Base-by-base conservation (phyloP, 2,797 vertebrate species). In the Danio aesculapii region DNA sequence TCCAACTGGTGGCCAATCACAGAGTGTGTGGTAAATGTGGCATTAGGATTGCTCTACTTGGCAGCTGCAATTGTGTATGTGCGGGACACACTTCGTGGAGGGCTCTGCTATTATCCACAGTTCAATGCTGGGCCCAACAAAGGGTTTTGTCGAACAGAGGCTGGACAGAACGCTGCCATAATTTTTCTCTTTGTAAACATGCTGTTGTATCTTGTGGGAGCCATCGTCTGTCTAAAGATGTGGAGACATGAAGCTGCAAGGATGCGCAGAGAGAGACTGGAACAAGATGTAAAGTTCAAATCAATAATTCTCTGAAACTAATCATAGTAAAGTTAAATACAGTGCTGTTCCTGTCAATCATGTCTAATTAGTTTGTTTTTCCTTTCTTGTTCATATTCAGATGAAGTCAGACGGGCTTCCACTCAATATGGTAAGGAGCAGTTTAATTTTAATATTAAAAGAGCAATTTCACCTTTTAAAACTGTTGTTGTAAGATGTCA, bases 1-100 rank as follows among this genome's bases (percentile, higher is more conserved):
- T 97, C 98, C 0, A 92, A 59, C 50, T 99, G 97, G 97, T 99
- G 97, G 97, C 97, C 98, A 0, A 86, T 98, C 46, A 98, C 97
- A 0, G 98, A 99, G 86, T 96, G 96, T 0, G 89, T 94, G 3
- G 92, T 99, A 71, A 99, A 98, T 5, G 76, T 96, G 14, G 92
- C 91, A 14, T 57, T 98, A 86, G 96, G 93, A 0, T 63, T 96
- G 55, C 90, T 99, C 4, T 98, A 97, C 72, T 84, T 99, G 89
- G 89, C 95, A 0, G 96, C 93, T 6, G 95, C 94, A 12, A 89
- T 96, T 0, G 94, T 98, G 41, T 99, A 99, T 0, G 96, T 98
- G 6, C 95, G 95, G 1, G 98, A 99, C 58, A 96, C 94, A n/a
- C 95, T 94, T 30, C 93, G 96, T 19, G 98, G 97, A 0, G 98